Evolutionary conservation across 2,797 vertebrate genomes (phyloP).

Genomic region (Meriones psammophilus): DNA sequence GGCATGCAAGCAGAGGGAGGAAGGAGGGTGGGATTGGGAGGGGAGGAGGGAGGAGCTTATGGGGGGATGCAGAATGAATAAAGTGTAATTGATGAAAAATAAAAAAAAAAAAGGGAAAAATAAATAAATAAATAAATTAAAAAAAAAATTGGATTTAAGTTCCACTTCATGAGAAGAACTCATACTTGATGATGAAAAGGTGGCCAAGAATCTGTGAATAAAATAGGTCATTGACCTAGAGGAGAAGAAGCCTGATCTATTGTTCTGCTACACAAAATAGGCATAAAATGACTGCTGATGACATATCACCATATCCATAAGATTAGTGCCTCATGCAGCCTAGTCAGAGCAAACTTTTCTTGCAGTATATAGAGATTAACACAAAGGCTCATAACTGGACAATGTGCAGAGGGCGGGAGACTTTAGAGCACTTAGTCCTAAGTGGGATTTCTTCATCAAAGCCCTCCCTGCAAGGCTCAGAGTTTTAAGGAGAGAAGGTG

Average conservation of each 20-base stretch:
- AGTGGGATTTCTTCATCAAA: neutral
- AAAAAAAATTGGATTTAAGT: too few species aligned
- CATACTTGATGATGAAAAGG: neutral
- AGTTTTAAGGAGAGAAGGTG: neutral
- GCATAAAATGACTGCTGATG: neutral
- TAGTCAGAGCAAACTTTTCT: neutral
- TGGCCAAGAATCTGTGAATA: too few species aligned
- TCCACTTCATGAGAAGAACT: neutral
- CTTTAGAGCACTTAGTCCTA: neutral
- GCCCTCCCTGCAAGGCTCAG: neutral
- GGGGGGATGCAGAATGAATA: too few species aligned
- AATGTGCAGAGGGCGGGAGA: neutral
- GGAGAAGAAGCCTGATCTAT: too few species aligned
- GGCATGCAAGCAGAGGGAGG: too few species aligned
- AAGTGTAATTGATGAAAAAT: too few species aligned
- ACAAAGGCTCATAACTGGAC: neutral
- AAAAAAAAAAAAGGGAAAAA: too few species aligned
- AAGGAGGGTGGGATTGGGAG: too few species aligned
- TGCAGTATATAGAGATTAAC: neutral
- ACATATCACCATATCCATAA: neutral
- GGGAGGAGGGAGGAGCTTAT: too few species aligned
- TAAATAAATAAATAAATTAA: too few species aligned
- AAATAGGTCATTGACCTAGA: neutral
- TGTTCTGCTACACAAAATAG: neutral
- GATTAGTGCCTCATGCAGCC: neutral